Percentiles rank a stretch among this genome's conserved stretches.
phyloP scores from a whole-genome alignment of 2,888 invertebrate genomes.

The Caenorhabditis uteleia region DNA sequence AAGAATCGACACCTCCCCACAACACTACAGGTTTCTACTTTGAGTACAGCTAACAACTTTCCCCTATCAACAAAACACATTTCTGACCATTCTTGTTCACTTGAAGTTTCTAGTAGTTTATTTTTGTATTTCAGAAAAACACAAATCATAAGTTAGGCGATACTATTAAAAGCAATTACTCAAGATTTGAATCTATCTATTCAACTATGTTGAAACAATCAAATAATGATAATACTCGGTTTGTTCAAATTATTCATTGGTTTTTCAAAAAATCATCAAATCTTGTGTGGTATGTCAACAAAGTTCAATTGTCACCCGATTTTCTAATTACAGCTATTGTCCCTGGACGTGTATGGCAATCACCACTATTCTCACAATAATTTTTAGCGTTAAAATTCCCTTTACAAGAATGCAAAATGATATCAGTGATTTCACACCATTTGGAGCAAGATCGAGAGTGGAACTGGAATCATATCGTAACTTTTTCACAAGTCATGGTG shows the following conservation, averaged over 20 bases:
- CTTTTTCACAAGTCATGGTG: constrained; percentile 63
- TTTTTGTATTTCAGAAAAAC: too few relatives aligned
- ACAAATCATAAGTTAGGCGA: too few relatives aligned
- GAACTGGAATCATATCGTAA: constrained; percentile 60
- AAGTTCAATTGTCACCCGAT: not conserved
- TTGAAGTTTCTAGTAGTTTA: too few relatives aligned
- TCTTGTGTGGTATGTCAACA: constrained; percentile 12
- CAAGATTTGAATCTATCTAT: too few relatives aligned
- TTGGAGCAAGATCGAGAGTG: constrained; percentile 58
- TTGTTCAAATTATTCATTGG: constrained; percentile 35
- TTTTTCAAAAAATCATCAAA: constrained; percentile 37
- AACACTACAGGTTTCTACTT: too few relatives aligned
- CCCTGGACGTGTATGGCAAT: constrained; percentile 54
- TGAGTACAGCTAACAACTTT: too few relatives aligned
- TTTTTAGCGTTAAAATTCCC: constrained; percentile 47
- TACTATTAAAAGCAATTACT: too few relatives aligned
- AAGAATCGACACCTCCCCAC: too few relatives aligned
- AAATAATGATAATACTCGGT: constrained; percentile 30
- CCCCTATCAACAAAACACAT: too few relatives aligned
- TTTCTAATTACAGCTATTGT: constrained; percentile 26
- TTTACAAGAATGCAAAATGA: constrained; percentile 64
- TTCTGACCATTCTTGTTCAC: too few relatives aligned
- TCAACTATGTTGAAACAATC: constrained; percentile 4
- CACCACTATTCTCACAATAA: constrained; percentile 44
- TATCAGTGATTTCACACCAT: constrained; percentile 67